These are phyloP conservation scores for Vannuccia rotundouncinata DNA, from an alignment of 2,888 invertebrate genomes.

Conservation along the genomic window DNA sequence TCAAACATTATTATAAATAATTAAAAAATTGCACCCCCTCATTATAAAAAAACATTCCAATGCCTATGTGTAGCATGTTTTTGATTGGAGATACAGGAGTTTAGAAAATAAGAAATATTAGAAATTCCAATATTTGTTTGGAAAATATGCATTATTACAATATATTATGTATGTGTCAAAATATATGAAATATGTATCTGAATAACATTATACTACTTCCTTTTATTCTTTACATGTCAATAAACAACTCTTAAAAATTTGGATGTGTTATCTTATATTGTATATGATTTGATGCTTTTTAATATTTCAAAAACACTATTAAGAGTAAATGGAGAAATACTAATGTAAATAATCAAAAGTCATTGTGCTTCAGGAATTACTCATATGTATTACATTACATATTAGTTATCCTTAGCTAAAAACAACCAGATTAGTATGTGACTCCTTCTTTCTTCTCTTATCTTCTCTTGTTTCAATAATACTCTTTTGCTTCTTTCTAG, in stretches of 20 bases:
- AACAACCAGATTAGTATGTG: slow-evolving; percentile 19
- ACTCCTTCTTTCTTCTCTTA: slow-evolving; percentile 22
- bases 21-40: no score
- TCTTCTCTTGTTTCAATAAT: slow-evolving; percentile 15
- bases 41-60: no score
- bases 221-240: background rate
- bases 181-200: slow-evolving; percentile 23
- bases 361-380: background rate
- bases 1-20: no score
- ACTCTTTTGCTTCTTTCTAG: slow-evolving; percentile 23
- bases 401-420: slow-evolving; percentile 12
- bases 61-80: background rate
- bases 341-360: no score
- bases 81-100: slow-evolving; percentile 23
- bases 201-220: slow-evolving; percentile 1
- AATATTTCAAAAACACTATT: background rate
- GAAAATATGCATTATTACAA: slow-evolving; percentile 1
- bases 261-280: background rate
- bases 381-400: slow-evolving; percentile 1
- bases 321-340: background rate
- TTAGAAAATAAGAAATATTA: background rate
- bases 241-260: no score
- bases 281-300: background rate
- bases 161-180: background rate
- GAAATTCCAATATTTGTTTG: background rate